phyloP scores from a whole-genome alignment of 92 coral and sea anemone genomes.

The Ricordea florida region DNA sequence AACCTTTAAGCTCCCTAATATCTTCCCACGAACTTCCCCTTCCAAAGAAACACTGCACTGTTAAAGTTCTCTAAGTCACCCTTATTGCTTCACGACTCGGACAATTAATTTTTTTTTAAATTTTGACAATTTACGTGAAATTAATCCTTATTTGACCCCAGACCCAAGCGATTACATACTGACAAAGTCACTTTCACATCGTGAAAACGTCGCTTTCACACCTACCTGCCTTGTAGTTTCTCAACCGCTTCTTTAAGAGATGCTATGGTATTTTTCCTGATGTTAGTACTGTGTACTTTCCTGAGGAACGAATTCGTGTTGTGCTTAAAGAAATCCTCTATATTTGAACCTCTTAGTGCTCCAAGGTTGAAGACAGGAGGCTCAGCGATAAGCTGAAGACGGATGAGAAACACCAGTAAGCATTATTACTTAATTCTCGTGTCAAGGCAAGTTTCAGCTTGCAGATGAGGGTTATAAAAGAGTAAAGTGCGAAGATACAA shows the following conservation, averaged over 20 bases:
- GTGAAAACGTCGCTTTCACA: neutral
- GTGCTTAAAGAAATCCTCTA: slow-evolving; percentile 71
- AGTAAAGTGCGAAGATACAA: neutral
- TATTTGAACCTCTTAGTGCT: slow-evolving; percentile 51
- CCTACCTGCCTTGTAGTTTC: slow-evolving; percentile 59
- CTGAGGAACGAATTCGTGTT: slow-evolving; percentile 47
- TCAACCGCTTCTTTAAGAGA: slow-evolving; percentile 40
- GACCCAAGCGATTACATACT: no score
- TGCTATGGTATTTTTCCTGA: slow-evolving; percentile 45
- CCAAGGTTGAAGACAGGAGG: slow-evolving; percentile 61
- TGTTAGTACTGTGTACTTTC: slow-evolving; percentile 49
- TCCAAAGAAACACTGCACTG: no score
- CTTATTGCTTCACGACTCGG: no score
- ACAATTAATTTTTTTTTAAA: no score
- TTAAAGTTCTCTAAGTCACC: no score
- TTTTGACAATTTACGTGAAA: no score
- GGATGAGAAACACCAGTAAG: neutral
- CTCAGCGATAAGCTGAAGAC: slow-evolving; percentile 29
- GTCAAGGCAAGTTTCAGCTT: no score
- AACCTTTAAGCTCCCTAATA: no score
- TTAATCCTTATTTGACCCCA: no score
- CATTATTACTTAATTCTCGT: neutral
- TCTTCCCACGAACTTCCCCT: no score
- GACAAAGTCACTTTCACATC: no score
- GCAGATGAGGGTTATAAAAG: no score